phyloP scores from a whole-genome alignment of 2,113 vertebrate species.

The Plestiodon gilberti region DNA sequence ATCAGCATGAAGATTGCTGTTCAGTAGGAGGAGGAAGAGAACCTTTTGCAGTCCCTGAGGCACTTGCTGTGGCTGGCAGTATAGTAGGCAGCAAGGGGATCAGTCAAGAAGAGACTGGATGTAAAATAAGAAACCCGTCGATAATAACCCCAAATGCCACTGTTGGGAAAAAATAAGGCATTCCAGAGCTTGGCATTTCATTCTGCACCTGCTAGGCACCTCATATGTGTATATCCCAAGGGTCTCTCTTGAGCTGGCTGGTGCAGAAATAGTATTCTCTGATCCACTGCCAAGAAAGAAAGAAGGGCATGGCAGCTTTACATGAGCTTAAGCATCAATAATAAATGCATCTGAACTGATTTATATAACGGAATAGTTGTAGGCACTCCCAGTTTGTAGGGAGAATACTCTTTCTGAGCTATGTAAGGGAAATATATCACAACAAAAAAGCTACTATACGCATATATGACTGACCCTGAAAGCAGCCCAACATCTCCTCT shows the following conservation, averaged over 20 bases:
- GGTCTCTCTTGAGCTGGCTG: rapidly evolving
- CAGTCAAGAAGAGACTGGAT: rapidly evolving
- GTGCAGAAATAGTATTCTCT: rapidly evolving
- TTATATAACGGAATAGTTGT: neutral
- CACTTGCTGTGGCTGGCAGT: neutral
- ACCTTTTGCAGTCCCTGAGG: neutral
- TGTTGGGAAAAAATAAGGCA: neutral
- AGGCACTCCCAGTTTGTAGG: neutral
- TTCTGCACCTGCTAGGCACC: neutral
- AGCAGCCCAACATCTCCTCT: neutral
- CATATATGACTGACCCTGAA: neutral
- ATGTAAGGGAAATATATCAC: neutral
- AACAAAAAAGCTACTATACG: neutral
- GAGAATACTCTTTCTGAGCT: neutral
- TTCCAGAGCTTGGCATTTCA: rapidly evolving
- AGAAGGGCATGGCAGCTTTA: neutral
- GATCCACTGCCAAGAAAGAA: rapidly evolving
- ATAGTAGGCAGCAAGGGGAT: rapidly evolving
- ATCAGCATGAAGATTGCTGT: rapidly evolving
- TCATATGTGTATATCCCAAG: rapidly evolving
- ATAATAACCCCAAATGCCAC: neutral
- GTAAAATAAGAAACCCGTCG: rapidly evolving
- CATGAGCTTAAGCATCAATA: neutral
- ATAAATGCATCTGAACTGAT: neutral
- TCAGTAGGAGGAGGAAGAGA: rapidly evolving